Base-by-base conservation (phyloP, 1,140 invertebrate genomes). In the Polypedilum vanderplanki region DNA sequence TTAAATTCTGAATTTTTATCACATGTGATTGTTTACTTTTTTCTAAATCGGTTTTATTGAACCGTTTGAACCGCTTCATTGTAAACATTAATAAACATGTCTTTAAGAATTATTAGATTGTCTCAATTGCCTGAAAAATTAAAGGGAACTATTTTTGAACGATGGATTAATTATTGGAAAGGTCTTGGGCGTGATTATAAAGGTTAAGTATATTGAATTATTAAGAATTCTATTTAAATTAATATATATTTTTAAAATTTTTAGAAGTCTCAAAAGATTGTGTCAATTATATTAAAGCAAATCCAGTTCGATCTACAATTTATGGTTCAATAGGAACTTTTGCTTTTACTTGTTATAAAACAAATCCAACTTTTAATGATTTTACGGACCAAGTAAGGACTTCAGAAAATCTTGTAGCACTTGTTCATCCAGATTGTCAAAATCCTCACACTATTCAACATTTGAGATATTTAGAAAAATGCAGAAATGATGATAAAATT, bases 401-500 rank as follows among this genome's bases (percentile, higher is more conserved):
- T 77, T 85, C 85, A 77, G 82, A 83, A 7, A 89, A 89, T 78
- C 86, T 90, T 76, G 79, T 93, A 41, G 84, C 87, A n/a, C 83
- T 90, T 73, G 85, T 94, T 12, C 86, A 88, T 74, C 85, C 88
- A 75, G 77, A 83, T 0, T 86, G 90, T 77, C 86, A 88, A 41
- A 95, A 93, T 84, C 87, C 87, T 46, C 81, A 81, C 73, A 86
- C 90, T n/a, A 83, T 87, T 57, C 79, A 86, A 9, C 88, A 92
- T 80, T 78, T 93, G n/a, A 81, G 87, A 70, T 85, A 83, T 76
- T 77, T 95, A 7, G 85, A 88, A 70, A 83, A 84, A 74, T 88
- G 86, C 78, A 85, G 88, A 24, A 92, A 92, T 79, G 84, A 90
- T 79, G 88, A 88, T 18, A 83, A 87, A 20, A 80, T 95, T 1